phyloP scores from a whole-genome alignment of 1,140 invertebrate species.

The Epicauta chinensis region DNA sequence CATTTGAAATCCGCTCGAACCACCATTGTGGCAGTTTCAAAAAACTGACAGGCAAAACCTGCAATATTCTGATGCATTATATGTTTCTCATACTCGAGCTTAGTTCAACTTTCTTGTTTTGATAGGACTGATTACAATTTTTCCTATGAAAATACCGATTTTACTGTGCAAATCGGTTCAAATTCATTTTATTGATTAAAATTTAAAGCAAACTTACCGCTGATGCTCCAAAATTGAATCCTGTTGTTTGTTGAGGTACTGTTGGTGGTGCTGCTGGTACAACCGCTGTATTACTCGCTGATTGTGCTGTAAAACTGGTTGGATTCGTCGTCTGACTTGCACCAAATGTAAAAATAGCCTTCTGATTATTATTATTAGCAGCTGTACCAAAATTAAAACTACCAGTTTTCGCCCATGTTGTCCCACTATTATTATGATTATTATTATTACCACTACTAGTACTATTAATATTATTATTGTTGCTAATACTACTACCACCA shows the following conservation, averaged over 20 bases:
- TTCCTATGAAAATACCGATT: no score
- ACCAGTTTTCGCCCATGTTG: constrained; percentile 17
- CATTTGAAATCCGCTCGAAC: no score
- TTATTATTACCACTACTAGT: not conserved
- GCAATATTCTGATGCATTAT: no score
- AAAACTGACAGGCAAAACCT: no score
- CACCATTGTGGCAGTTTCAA: no score
- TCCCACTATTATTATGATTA: not conserved
- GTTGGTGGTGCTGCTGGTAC: no score
- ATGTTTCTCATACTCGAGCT: no score
- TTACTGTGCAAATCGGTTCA: no score
- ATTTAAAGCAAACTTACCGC: constrained; percentile 21
- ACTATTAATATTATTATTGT: not conserved
- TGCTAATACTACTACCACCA: not conserved
- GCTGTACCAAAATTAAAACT: constrained; percentile 34
- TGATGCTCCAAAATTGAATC: constrained; percentile 28
- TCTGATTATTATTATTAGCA: constrained; percentile 25
- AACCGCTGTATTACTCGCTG: no score
- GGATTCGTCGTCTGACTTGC: constrained; percentile 13
- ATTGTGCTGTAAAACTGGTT: not conserved
- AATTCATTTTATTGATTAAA: no score
- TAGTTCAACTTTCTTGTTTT: no score
- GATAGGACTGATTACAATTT: no score
- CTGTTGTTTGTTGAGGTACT: not conserved
- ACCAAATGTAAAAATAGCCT: constrained; percentile 33